Percentiles rank a stretch among this genome's conserved stretches.
Conservation (phyloP, 2,888 invertebrate species). For the Hartigia nigra region DNA sequence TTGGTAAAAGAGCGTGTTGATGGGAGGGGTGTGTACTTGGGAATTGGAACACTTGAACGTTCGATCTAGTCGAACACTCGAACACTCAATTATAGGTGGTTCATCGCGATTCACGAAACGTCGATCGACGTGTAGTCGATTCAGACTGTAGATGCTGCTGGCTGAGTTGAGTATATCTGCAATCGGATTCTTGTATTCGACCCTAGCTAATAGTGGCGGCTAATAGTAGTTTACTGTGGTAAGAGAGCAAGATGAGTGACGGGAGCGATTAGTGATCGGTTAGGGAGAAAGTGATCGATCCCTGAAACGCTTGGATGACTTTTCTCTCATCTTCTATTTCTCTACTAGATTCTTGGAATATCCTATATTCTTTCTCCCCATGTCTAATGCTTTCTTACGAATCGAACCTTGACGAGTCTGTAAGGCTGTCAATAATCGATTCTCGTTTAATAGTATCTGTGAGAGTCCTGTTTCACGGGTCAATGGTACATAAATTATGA, state of each 20-base stretch:
- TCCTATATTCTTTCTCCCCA: not conserved
- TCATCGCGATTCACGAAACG: constrained; percentile 28
- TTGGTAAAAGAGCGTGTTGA: not conserved
- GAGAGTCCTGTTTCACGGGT: not conserved
- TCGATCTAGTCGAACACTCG: constrained; percentile 3
- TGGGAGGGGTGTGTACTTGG: not conserved
- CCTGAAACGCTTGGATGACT: not conserved
- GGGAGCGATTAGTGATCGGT: constrained; percentile 48
- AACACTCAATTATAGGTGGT: constrained; percentile 30
- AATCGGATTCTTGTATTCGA: constrained; percentile 25
- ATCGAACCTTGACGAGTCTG: not conserved
- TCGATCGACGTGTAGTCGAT: constrained; percentile 24
- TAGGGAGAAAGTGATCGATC: constrained; percentile 38
- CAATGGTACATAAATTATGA: not conserved
- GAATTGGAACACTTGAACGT: not conserved
- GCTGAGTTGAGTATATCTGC: not conserved
- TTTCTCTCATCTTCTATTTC: not conserved
- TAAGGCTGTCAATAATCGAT: not conserved
- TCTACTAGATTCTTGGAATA: not conserved
- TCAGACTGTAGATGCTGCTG: not conserved
- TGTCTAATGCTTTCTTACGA: not conserved
- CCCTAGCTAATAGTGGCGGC: constrained; percentile 31
- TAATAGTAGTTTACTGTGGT: constrained; percentile 49
- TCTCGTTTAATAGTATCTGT: not conserved
- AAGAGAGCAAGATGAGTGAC: constrained; percentile 51